A percentile compares a stretch with the other conserved stretches of the same genome.
These are phyloP conservation scores for Acrocephalus kingi DNA, from an alignment of 2,113 vertebrate species.

Conservation along the genomic window DNA sequence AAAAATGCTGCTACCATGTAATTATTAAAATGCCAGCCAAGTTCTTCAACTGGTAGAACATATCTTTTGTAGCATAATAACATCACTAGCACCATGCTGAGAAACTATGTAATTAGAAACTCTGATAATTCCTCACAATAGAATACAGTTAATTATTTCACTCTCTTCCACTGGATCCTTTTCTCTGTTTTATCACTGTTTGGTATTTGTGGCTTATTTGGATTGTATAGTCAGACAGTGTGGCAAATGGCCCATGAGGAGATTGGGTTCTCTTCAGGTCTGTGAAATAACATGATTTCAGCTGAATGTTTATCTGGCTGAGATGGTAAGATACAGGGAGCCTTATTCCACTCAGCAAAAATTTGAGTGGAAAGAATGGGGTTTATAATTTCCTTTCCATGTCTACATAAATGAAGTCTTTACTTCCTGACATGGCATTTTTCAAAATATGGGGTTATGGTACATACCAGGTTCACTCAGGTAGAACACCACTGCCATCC, in stretches of 20 bases:
- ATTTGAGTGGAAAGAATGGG: background rate
- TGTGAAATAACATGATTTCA: background rate
- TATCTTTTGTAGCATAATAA: background rate
- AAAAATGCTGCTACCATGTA: background rate
- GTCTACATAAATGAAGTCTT: slow-evolving; percentile 5
- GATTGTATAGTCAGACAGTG: background rate
- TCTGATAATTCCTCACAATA: background rate
- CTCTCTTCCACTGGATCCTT: background rate
- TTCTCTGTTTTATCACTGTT: background rate
- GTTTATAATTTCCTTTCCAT: slow-evolving; percentile 18
- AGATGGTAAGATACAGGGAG: background rate
- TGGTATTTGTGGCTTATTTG: background rate
- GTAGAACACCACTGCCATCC: background rate
- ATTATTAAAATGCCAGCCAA: background rate
- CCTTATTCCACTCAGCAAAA: background rate
- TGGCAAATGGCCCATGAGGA: background rate
- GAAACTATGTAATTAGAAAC: background rate
- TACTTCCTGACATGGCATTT: slow-evolving; percentile 19
- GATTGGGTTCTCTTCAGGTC: background rate
- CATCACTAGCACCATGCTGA: background rate
- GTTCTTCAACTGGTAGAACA: background rate
- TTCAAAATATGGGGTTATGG: background rate
- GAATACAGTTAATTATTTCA: background rate
- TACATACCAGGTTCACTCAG: slow-evolving; percentile 2
- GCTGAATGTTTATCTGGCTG: background rate